Base-by-base conservation (phyloP, 2,797 vertebrate genomes). In the Parauchenoglanis punctatus region DNA sequence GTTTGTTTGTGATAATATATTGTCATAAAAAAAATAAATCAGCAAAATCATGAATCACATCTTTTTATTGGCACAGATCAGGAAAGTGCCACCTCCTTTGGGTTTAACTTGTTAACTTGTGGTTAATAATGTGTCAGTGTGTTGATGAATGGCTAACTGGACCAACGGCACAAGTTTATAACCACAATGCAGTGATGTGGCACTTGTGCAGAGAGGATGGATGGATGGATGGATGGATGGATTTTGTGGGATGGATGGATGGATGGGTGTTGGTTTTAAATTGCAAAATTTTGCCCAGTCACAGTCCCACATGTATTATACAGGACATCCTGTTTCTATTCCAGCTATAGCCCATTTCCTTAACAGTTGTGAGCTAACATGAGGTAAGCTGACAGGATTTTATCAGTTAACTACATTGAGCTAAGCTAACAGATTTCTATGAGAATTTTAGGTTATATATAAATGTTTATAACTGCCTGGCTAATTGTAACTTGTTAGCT, bases 51-150 rank as follows among this genome's bases (percentile, higher is more conserved):
- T 40, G 52, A 46, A 86, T 92, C 91, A 84, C 91, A 90, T 77
- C 83, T 92, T 93, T 94, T 94, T 93, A 93, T 93, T 91, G 89
- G 89, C 83, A 88, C 40, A 87, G 85, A 87, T 11, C 28, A 35
- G 52, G 17, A 92, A 91, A 89, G 87, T 86, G 28, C 72, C 7
- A 0, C 90, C 78, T 92, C 68, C 61, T 86, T 67, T 58, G 87
- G 90, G 73, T 40, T 40, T 40, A 40, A 85, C 88, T 91, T 54
- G 81, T 40, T 40, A 40, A 40, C 40, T 94, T 90, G 90, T 89
- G 90, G 88, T 93, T 92, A 93, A 93, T 93, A 89, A 89, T 10
- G 70, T 94, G 92, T 92, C 91, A 58, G 8, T 78, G 87, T 68
- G 86, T 83, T 93, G 91, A 94, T 92, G 88, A 91, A 93, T 89